Evolutionary conservation across 2,113 vertebrate species (phyloP).

Genomic region (Monopterus albus): DNA sequence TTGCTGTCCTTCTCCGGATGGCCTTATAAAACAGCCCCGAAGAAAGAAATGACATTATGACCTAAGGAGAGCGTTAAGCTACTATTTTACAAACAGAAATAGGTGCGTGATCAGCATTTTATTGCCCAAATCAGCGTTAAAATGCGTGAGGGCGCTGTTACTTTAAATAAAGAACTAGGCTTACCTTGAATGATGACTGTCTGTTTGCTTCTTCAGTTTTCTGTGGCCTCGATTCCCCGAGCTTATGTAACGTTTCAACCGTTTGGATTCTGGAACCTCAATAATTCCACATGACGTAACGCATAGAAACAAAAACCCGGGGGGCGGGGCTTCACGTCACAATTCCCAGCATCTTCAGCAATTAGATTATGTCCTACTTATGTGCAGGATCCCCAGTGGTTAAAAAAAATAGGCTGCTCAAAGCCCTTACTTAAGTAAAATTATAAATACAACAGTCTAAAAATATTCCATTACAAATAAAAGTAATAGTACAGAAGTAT

Average conservation of each 20-base stretch:
- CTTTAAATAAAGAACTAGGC: not conserved
- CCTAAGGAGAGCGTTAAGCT: no score
- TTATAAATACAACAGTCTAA: not conserved
- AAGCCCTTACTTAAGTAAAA: not conserved
- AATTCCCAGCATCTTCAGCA: slow-evolving; percentile 1
- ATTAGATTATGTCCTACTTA: no score
- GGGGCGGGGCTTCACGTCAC: not conserved
- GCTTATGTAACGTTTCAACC: not conserved
- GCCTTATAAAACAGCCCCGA: no score
- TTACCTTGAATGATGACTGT: slow-evolving; percentile 20
- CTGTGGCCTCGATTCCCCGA: not conserved
- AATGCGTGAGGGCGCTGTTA: not conserved
- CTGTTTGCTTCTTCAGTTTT: not conserved
- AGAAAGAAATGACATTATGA: no score
- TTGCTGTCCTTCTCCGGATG: no score
- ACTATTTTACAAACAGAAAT: no score
- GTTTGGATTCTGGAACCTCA: not conserved
- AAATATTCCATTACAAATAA: no score
- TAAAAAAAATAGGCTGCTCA: no score
- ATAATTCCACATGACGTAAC: not conserved
- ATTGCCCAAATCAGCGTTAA: no score
- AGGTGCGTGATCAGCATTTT: no score
- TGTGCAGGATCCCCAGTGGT: not conserved
- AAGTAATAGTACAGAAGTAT: no score
- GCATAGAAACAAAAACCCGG: not conserved